Evolutionary conservation across 1,140 invertebrate genomes (phyloP).

Genomic region (Drosophila arizonae): DNA sequence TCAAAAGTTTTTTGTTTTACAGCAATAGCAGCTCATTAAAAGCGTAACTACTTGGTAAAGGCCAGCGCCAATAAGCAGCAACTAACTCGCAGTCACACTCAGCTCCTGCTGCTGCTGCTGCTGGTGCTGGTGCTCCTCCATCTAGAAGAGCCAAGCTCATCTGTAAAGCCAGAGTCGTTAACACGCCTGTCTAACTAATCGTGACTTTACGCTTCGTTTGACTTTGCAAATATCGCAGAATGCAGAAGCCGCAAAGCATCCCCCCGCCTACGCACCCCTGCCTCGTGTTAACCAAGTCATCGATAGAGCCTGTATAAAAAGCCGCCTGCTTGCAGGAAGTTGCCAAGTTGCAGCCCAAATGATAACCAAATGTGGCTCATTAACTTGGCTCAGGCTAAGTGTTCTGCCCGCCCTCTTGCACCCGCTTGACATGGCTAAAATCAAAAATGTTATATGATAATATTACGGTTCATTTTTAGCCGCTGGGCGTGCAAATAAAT

Average conservation of each 20-base stretch:
- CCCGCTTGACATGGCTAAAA: conserved; percentile 8
- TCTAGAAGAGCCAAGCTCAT: background rate
- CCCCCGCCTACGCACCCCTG: background rate
- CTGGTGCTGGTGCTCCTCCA: background rate
- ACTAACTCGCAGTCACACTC: conserved; percentile 32
- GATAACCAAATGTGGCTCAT: conserved; percentile 76
- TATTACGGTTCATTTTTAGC: conserved; percentile 26
- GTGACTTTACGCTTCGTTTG: conserved; percentile 83
- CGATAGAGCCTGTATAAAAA: conserved; percentile 62
- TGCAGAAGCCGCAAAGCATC: conserved; percentile 36
- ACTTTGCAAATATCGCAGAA: conserved; percentile 81
- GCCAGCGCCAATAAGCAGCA: conserved; percentile 50
- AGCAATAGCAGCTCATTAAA: conserved; percentile 72
- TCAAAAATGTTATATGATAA: conserved; percentile 71
- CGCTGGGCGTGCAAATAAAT: conserved; percentile 60
- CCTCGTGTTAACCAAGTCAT: conserved; percentile 43
- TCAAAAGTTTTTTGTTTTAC: conserved; percentile 69
- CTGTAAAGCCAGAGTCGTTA: conserved; percentile 63
- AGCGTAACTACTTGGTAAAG: conserved; percentile 56
- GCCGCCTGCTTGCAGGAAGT: conserved; percentile 26
- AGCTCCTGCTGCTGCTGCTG: background rate
- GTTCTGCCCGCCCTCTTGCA: background rate
- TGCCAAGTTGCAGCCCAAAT: conserved; percentile 67
- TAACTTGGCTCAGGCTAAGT: conserved; percentile 52
- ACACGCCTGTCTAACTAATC: conserved; percentile 83